Conservation (phyloP, 2,113 vertebrate genomes). For the Hippocampus abdominalis region DNA sequence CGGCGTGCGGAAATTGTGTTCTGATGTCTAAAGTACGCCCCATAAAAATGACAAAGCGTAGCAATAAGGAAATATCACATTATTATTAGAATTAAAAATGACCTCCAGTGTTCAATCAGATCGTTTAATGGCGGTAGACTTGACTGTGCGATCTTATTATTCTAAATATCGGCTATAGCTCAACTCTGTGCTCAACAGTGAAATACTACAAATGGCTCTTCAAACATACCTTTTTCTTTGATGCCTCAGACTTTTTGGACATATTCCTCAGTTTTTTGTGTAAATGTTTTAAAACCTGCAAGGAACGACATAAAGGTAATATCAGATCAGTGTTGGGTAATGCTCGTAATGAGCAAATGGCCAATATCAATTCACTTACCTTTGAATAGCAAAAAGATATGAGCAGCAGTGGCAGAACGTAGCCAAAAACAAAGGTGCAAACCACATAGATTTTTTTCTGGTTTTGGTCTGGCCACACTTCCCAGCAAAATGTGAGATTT, state of each 20-base stretch:
- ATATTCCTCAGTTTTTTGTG: slow-evolving; percentile 94
- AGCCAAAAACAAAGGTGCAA: slow-evolving; percentile 90
- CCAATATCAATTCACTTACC: slow-evolving; percentile 71
- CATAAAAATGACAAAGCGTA: too few species aligned
- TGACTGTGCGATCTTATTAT: background rate
- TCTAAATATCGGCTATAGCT: background rate
- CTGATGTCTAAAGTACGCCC: background rate
- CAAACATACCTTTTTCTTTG: slow-evolving; percentile 92
- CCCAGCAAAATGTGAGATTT: slow-evolving; percentile 94
- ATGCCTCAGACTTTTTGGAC: slow-evolving; percentile 96
- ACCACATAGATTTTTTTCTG: slow-evolving; percentile 89
- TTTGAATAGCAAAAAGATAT: slow-evolving; percentile 97
- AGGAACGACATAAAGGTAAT: slow-evolving; percentile 26
- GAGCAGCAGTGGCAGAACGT: slow-evolving; percentile 87
- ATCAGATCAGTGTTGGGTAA: background rate
- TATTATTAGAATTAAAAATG: too few species aligned
- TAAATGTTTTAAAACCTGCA: slow-evolving; percentile 92
- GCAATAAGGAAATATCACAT: too few species aligned
- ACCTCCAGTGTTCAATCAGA: background rate
- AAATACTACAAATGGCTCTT: background rate
- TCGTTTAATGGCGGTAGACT: background rate
- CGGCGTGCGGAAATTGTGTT: background rate
- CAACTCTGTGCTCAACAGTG: background rate
- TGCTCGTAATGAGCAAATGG: background rate
- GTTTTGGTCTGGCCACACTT: slow-evolving; percentile 80